phyloP scores from a whole-genome alignment of 35 echinoderm and acorn worm species.

The Eucidaris tribuloides region DNA sequence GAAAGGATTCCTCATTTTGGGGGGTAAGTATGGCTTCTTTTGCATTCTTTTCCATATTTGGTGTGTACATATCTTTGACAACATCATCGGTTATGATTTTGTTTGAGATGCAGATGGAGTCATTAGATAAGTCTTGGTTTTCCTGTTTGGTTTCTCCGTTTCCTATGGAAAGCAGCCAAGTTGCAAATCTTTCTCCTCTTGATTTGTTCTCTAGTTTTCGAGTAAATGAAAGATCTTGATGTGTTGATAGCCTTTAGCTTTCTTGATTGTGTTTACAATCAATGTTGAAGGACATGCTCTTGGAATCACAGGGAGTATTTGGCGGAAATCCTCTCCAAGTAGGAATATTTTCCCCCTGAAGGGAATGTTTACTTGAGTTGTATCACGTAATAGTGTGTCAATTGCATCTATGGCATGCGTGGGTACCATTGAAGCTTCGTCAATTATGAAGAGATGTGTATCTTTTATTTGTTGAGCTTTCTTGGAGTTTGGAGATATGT shows the following conservation, averaged over 20 bases:
- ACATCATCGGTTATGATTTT: background rate
- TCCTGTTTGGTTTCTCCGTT: background rate
- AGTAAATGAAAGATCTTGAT: background rate
- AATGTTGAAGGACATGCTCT: conserved; percentile 1
- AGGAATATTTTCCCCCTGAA: no score
- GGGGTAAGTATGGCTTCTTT: background rate
- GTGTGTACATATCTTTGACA: background rate
- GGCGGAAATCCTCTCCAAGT: conserved; percentile 34
- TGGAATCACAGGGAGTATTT: conserved; percentile 36
- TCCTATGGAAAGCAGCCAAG: conserved; percentile 22
- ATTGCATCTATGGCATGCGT: conserved; percentile 16
- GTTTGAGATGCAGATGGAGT: background rate
- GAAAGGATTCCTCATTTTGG: background rate
- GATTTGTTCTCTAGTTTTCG: background rate
- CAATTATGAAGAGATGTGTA: conserved; percentile 11
- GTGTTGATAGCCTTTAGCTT: background rate
- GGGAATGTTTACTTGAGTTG: background rate
- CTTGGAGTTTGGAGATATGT: background rate
- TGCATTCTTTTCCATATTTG: background rate
- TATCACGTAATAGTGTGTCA: background rate
- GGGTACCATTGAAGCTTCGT: conserved; percentile 38
- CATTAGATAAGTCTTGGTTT: background rate
- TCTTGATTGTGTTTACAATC: background rate
- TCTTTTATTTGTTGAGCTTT: background rate
- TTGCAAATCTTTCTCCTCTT: background rate